Base-by-base conservation (phyloP, 1,140 invertebrate species). In the Drosophila nigromelanica region DNA sequence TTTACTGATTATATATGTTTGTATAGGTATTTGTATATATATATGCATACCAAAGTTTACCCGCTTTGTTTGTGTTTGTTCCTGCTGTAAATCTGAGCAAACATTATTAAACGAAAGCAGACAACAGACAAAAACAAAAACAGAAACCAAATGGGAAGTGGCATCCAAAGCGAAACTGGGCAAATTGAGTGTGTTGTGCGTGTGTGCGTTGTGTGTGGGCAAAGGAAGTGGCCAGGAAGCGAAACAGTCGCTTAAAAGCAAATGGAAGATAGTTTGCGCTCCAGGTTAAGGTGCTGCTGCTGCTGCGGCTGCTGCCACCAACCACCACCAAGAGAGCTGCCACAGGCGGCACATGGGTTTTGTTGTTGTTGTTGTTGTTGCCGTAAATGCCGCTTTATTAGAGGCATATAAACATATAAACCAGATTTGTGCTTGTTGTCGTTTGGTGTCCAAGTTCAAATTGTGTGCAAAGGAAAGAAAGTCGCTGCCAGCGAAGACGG, bases 381-480 rank as follows among this genome's bases (percentile, higher is more conserved):
- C 30, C 68, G 68, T 81, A 85, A 83, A 83, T 69, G 80, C 39
- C 76, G 76, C 76, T 83, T 82, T 79, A 82, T 82, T 82, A 82
- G 80, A 79, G 50, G 42, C 73, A 67, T 51, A 82, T 72, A 55
- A 55, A 59, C 45, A 47, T 42, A 52, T 86, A 87, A 86, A 86
- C 82, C 82, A 87, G 82, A 86, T 86, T 78, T 78, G 58, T 55
- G 76, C 71, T 69, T 64, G 66, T 73, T 66, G 69, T 43, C 40
- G 76, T 33, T 67, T 81, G 78, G 83, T 87, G 82, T 83, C 83
- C 82, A 87, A 87, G 82, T 87, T 87, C 82, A 87, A 89, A 87
- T 89, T 80, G 79, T 80, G 79, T 83, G 83, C 76, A 69, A 87
- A 87, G 82, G 82, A 87, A 87, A 82, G 83, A 89, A 89, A 89